A percentile compares a stretch with the other conserved stretches of the same genome.
phyloP scores from a whole-genome alignment of 2,888 invertebrate genomes.

The Trichogramma evanescens region DNA sequence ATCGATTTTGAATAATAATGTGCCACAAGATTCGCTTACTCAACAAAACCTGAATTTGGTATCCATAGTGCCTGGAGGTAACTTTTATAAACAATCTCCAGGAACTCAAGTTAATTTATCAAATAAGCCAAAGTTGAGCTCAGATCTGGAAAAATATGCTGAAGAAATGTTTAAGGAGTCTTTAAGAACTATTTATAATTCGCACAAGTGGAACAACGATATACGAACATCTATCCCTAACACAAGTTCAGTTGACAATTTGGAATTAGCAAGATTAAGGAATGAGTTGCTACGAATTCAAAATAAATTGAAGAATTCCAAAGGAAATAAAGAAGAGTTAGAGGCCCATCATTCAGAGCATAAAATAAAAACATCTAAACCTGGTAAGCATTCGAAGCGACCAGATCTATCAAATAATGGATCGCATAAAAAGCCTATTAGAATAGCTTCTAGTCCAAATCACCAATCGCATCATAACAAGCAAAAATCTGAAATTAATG shows the following conservation, averaged over 20 bases:
- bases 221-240: constrained; percentile 25
- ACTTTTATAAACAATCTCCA: constrained; percentile 37
- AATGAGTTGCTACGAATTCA: constrained; percentile 36
- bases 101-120: constrained; percentile 31
- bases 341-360: constrained; percentile 40
- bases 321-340: constrained; percentile 28
- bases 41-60: constrained; percentile 39
- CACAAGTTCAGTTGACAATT: constrained; percentile 30
- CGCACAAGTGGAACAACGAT: constrained; percentile 45
- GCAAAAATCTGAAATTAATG: constrained; percentile 25
- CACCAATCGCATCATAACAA: constrained; percentile 27
- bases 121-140: constrained; percentile 36
- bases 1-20: constrained; percentile 35
- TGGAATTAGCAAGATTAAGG: constrained; percentile 34
- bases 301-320: constrained; percentile 27
- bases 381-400: constrained; percentile 23
- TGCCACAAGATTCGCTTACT: constrained; percentile 27
- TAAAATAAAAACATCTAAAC: constrained; percentile 28
- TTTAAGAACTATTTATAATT: constrained; percentile 41
- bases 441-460: constrained; percentile 3
- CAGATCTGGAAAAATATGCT: constrained; percentile 41
- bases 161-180: constrained; percentile 46
- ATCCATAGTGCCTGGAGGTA: constrained; percentile 39
- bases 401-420: constrained; percentile 35
- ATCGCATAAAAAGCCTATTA: constrained; percentile 28